These are phyloP conservation scores for Pedicia rivosa DNA, from an alignment of 2,888 invertebrate species.

Conservation along the genomic window DNA sequence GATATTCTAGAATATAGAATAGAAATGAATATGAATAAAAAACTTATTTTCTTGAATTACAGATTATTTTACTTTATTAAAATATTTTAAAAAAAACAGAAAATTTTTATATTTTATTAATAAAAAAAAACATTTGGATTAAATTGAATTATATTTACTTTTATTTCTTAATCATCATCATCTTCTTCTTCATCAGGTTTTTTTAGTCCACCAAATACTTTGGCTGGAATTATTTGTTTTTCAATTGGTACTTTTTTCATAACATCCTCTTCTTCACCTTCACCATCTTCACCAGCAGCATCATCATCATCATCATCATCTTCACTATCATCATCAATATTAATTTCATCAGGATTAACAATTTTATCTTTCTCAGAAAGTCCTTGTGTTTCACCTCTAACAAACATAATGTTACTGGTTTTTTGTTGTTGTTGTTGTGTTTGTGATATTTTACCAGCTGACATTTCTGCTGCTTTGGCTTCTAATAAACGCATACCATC, in stretches of 20 bases:
- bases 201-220: slow-evolving; percentile 76
- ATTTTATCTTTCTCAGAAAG: slow-evolving; percentile 47
- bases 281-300: slow-evolving; percentile 37
- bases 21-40: too few relatives aligned
- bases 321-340: slow-evolving; percentile 37
- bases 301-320: slow-evolving; percentile 42
- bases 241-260: slow-evolving; percentile 57
- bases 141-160: background rate
- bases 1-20: too few relatives aligned
- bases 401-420: slow-evolving; percentile 59
- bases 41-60: too few relatives aligned
- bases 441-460: slow-evolving; percentile 19
- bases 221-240: slow-evolving; percentile 70
- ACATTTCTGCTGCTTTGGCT: slow-evolving; percentile 54
- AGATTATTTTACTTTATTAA: too few relatives aligned
- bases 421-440: slow-evolving; percentile 9
- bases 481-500: slow-evolving; percentile 84
- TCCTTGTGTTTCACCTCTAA: slow-evolving; percentile 74
- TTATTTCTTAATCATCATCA: background rate
- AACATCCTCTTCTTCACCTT: slow-evolving; percentile 36
- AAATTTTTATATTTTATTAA: too few relatives aligned
- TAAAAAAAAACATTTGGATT: too few relatives aligned
- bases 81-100: too few relatives aligned
- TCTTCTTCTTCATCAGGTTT: slow-evolving; percentile 14
- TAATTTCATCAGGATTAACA: slow-evolving; percentile 65